phyloP scores from a whole-genome alignment of 2,797 vertebrate species.

The Crocidura indochinensis region DNA sequence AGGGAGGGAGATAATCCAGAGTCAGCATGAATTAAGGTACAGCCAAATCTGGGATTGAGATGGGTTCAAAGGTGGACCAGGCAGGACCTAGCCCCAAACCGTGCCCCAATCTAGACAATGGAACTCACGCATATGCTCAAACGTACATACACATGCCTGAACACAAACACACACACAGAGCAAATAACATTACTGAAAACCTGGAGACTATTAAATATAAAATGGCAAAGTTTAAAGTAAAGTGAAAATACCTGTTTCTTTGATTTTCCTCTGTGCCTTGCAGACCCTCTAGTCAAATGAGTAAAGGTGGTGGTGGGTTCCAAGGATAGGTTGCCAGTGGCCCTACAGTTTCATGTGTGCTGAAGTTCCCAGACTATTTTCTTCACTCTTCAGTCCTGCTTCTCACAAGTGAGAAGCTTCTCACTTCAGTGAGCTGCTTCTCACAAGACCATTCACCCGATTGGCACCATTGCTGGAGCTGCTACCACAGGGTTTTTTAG shows the following conservation, averaged over 20 bases:
- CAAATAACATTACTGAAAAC: constrained; percentile 75
- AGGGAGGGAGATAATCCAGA: constrained; percentile 19
- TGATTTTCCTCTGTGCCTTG: constrained; percentile 74
- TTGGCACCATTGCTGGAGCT: constrained; percentile 93
- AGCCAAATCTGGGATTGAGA: constrained; percentile 64
- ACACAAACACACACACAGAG: constrained; percentile 50
- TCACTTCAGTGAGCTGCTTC: constrained; percentile 89
- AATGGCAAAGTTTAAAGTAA: constrained; percentile 81
- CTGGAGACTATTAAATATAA: constrained; percentile 82
- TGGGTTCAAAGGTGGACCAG: constrained; percentile 55
- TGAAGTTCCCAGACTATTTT: constrained; percentile 61
- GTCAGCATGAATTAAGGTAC: constrained; percentile 58
- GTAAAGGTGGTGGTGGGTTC: constrained; percentile 22
- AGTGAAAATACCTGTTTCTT: constrained; percentile 83
- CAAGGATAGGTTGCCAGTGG: constrained; percentile 24
- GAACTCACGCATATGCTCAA: constrained; percentile 64
- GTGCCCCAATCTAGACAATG: constrained; percentile 59
- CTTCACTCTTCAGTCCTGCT: constrained; percentile 88
- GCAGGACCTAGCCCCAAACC: constrained; percentile 56
- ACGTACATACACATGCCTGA: constrained; percentile 58
- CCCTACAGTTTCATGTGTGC: constrained; percentile 79
- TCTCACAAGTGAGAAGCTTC: too few species aligned
- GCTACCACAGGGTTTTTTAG: constrained; percentile 85
- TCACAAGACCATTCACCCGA: constrained; percentile 93
- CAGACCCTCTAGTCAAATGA: constrained; percentile 50